A percentile compares a stretch with the other conserved stretches of the same genome.
phyloP scores from a whole-genome alignment of 1,140 invertebrate species.

The Steinernema feltiae region DNA sequence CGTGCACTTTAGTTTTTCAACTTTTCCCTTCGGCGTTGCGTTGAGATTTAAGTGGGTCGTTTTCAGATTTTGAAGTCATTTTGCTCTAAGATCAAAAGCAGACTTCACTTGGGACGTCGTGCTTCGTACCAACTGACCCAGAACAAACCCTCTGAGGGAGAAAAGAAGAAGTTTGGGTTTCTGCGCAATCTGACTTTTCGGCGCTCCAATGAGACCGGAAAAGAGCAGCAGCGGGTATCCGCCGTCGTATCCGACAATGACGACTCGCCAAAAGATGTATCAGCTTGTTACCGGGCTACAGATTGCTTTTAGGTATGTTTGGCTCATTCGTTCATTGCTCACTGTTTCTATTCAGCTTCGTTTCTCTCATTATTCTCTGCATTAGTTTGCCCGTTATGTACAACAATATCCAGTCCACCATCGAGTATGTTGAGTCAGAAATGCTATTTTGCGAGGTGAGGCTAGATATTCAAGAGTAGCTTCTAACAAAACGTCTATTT shows the following conservation, averaged over 20 bases:
- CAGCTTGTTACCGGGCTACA: constrained; percentile 53
- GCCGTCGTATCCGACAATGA: constrained; percentile 37
- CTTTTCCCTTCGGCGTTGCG: neutral
- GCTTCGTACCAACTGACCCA: neutral
- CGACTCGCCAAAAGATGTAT: constrained; percentile 41
- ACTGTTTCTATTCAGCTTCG: constrained; percentile 38
- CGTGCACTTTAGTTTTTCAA: neutral
- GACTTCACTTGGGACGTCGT: constrained; percentile 15
- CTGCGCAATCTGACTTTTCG: constrained; percentile 8
- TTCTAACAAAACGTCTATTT: neutral
- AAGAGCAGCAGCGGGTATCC: constrained; percentile 37
- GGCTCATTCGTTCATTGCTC: neutral
- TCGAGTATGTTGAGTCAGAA: constrained; percentile 54
- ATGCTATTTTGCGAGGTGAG: constrained; percentile 54
- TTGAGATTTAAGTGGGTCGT: neutral
- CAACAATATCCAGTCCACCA: constrained; percentile 54
- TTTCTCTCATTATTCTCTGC: constrained; percentile 52
- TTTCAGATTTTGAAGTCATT: neutral
- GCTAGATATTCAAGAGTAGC: neutral
- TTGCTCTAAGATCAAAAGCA: constrained; percentile 18
- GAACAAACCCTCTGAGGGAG: neutral
- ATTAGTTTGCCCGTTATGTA: constrained; percentile 54
- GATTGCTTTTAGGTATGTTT: constrained; percentile 49
- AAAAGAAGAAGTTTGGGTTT: constrained; percentile 19
- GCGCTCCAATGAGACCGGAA: constrained; percentile 14